These are phyloP conservation scores for Amphiprion percula DNA, from an alignment of 2,113 vertebrate genomes.

Conservation along the genomic window DNA sequence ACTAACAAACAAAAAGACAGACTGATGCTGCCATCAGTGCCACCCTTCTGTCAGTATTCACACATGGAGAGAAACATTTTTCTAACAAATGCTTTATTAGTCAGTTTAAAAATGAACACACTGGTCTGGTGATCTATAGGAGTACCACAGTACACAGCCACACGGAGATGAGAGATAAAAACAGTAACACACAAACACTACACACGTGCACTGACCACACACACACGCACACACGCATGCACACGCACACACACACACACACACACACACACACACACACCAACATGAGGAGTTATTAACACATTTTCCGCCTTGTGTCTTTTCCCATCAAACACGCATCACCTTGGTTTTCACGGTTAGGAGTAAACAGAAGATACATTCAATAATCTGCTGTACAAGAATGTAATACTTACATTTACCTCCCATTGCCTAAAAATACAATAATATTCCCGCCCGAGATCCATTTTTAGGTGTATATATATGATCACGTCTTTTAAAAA, in stretches of 20 bases:
- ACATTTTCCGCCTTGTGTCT: constrained; percentile 65
- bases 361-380: constrained; percentile 85
- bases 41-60: neutral
- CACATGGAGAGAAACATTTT: constrained; percentile 16
- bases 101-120: constrained; percentile 76
- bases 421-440: constrained; percentile 82
- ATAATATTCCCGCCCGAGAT: constrained; percentile 37
- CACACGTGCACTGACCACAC: constrained; percentile 26
- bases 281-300: constrained; percentile 50
- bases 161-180: constrained; percentile 59
- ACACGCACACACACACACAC: constrained; percentile 28
- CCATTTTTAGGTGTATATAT: constrained; percentile 41
- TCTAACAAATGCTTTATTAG: constrained; percentile 78
- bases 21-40: no score
- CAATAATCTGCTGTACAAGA: constrained; percentile 80
- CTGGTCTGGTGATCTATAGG: constrained; percentile 62
- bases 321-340: constrained; percentile 56
- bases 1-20: no score
- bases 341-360: constrained; percentile 72
- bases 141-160: constrained; percentile 67
- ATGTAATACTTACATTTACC: constrained; percentile 46
- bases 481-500: constrained; percentile 67
- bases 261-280: constrained; percentile 40
- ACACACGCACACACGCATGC: constrained; percentile 4
- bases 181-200: constrained; percentile 45